phyloP scores from a whole-genome alignment of 1,140 invertebrate genomes.

The Drosophila lacertosa region DNA sequence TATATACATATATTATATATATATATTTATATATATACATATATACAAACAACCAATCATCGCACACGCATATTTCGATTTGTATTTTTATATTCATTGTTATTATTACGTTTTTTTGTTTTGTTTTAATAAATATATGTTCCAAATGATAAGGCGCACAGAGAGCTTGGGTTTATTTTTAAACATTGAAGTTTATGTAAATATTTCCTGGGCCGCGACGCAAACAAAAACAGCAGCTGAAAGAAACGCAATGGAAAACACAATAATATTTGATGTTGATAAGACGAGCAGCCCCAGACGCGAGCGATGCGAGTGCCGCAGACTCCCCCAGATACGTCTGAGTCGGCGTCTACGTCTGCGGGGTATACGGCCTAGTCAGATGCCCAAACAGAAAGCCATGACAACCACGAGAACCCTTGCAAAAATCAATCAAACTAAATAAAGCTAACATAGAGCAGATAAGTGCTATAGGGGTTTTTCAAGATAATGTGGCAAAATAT shows the following conservation, averaged over 20 bases:
- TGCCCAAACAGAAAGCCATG: too few species aligned
- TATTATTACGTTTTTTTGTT: constrained; percentile 31
- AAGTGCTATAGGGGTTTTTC: neutral
- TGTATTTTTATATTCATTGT: constrained; percentile 14
- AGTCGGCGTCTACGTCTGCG: too few species aligned
- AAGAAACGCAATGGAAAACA: constrained; percentile 48
- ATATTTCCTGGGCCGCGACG: constrained; percentile 75
- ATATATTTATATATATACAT: too few species aligned
- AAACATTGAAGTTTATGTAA: constrained; percentile 82
- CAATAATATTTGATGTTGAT: constrained; percentile 78
- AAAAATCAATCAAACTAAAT: too few species aligned
- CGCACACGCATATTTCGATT: constrained; percentile 1
- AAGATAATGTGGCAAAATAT: neutral
- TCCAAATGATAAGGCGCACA: constrained; percentile 67
- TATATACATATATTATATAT: too few species aligned
- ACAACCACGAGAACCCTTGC: too few species aligned
- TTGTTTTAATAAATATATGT: constrained; percentile 62
- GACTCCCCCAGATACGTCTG: neutral
- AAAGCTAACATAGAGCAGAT: neutral
- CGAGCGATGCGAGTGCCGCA: neutral
- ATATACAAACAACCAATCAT: constrained; percentile 24
- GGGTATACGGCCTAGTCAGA: too few species aligned
- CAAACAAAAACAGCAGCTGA: constrained; percentile 63
- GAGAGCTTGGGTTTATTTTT: constrained; percentile 67
- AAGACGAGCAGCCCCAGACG: constrained; percentile 31